These are phyloP conservation scores for Strix uralensis DNA, from an alignment of 2,113 vertebrate genomes.

Conservation along the genomic window DNA sequence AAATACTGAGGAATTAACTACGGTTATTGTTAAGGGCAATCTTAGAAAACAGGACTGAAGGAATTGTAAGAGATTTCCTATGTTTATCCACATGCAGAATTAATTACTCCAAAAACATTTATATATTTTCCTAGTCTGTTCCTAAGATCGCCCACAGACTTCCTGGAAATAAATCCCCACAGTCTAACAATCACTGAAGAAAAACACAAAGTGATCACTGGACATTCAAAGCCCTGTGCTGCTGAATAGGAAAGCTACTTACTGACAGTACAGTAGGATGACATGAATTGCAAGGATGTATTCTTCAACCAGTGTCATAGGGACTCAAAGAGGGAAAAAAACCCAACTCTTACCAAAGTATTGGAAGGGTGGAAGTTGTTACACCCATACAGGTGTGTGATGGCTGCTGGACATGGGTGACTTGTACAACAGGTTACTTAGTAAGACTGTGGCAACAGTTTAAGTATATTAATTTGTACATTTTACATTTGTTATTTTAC, in stretches of 20 bases:
- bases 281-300: neutral
- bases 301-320: rapidly evolving
- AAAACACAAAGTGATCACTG: neutral
- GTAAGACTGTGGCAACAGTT: neutral
- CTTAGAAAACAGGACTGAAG: neutral
- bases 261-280: neutral
- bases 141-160: neutral
- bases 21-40: neutral
- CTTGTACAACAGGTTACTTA: neutral
- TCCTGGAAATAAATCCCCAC: neutral
- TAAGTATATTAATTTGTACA: neutral
- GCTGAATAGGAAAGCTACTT: neutral
- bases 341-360: neutral
- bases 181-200: neutral
- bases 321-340: neutral
- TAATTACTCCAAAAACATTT: neutral
- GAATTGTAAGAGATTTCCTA: neutral
- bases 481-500: neutral
- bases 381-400: rapidly evolving
- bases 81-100: neutral
- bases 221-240: neutral
- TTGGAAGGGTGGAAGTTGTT: neutral
- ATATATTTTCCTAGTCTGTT: neutral
- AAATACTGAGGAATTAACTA: neutral
- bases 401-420: neutral